A percentile compares a stretch with the other conserved stretches of the same genome.
Evolutionary conservation across 1,140 invertebrate species (phyloP).

Genomic region (Eufriesea mexicana): DNA sequence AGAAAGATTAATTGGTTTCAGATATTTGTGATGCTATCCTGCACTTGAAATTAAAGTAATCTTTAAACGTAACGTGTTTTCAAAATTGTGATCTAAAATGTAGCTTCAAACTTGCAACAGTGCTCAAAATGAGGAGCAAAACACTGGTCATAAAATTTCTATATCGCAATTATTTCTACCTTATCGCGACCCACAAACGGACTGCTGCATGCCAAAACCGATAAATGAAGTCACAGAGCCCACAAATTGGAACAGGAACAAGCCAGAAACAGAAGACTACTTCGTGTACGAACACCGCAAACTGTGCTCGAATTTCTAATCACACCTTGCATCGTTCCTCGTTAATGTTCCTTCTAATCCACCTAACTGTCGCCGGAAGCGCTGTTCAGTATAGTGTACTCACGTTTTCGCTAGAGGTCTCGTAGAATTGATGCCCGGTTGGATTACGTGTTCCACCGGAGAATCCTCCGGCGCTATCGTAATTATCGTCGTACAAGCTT

Average conservation of each 20-base stretch:
- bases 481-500: constrained; percentile 66
- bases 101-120: too few relatives aligned
- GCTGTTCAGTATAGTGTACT: constrained; percentile 29
- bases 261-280: background rate
- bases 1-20: too few relatives aligned
- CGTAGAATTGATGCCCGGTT: constrained; percentile 42
- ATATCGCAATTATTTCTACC: constrained; percentile 2
- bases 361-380: background rate
- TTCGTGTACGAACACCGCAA: background rate
- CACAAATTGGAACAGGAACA: background rate
- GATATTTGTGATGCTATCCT: too few relatives aligned
- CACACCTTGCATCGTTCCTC: background rate
- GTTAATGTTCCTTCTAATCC: background rate
- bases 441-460: constrained; percentile 16
- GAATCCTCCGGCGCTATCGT: constrained; percentile 25
- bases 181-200: background rate
- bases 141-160: background rate
- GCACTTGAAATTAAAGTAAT: too few relatives aligned
- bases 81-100: too few relatives aligned
- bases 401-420: constrained; percentile 61
- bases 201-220: background rate
- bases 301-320: constrained; percentile 23
- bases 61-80: too few relatives aligned
- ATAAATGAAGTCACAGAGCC: background rate
- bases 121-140: too few relatives aligned